Percentiles rank a stretch among this genome's conserved stretches.
phyloP scores from a whole-genome alignment of 2,888 invertebrate genomes.

The Caenorhabditis wallacei region DNA sequence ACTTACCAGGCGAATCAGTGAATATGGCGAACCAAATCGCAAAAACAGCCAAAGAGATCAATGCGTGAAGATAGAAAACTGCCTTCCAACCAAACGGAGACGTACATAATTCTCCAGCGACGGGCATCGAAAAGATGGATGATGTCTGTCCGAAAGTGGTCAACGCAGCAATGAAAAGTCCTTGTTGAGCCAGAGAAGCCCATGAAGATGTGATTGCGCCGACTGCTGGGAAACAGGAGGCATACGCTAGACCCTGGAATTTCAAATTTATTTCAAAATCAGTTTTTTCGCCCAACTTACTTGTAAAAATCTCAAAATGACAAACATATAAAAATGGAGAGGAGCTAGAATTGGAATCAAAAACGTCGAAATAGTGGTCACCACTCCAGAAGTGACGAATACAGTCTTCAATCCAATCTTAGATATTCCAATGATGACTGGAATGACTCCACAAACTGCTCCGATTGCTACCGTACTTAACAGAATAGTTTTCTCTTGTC shows the following conservation, averaged over 20 bases:
- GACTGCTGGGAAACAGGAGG: slow-evolving; percentile 66
- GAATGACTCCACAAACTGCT: slow-evolving; percentile 80
- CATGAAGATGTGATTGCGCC: slow-evolving; percentile 69
- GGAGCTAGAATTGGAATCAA: slow-evolving; percentile 67
- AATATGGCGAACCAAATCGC: slow-evolving; percentile 69
- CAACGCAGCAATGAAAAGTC: slow-evolving; percentile 69
- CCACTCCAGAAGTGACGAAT: slow-evolving; percentile 68
- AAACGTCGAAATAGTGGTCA: slow-evolving; percentile 65
- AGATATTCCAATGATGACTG: slow-evolving; percentile 75
- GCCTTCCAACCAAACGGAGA: slow-evolving; percentile 78
- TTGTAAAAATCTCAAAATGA: slow-evolving; percentile 68
- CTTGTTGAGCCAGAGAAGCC: slow-evolving; percentile 69
- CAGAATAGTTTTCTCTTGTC: slow-evolving; percentile 75
- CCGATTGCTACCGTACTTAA: slow-evolving; percentile 81
- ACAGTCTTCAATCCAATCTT: slow-evolving; percentile 74
- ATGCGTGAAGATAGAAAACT: slow-evolving; percentile 79
- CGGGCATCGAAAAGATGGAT: slow-evolving; percentile 73
- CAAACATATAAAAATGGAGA: slow-evolving; percentile 58
- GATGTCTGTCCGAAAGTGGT: slow-evolving; percentile 71
- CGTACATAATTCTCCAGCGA: slow-evolving; percentile 75
- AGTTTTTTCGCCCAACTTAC: background rate
- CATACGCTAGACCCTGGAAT: slow-evolving; percentile 67
- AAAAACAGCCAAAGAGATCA: slow-evolving; percentile 75
- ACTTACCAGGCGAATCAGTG: slow-evolving; percentile 67
- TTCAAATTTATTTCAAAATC: no score